Conservation (phyloP, 2,797 vertebrate species). For the Cetoscarus ocellatus region DNA sequence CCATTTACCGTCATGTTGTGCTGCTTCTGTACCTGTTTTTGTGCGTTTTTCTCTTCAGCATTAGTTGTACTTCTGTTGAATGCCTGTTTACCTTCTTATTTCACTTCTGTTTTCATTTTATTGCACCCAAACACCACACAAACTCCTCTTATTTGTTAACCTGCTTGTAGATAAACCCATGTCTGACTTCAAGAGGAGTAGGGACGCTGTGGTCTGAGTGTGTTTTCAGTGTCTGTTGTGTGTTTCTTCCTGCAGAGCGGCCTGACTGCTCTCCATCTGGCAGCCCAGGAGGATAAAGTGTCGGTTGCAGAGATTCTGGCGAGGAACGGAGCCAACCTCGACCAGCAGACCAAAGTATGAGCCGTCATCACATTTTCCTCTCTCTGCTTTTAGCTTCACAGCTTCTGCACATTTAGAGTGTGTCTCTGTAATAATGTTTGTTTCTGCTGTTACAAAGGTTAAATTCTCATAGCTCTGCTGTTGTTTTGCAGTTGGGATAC, state of each 20-base stretch:
- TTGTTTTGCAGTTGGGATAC: conserved; percentile 91
- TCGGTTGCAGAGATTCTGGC: conserved; percentile 90
- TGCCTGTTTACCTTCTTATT: too few species aligned
- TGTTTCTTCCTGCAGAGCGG: conserved; percentile 86
- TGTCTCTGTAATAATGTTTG: background rate
- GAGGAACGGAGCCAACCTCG: conserved; percentile 88
- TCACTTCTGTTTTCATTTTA: too few species aligned
- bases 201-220: background rate
- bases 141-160: too few species aligned
- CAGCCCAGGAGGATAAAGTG: conserved; percentile 97
- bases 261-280: conserved; percentile 94
- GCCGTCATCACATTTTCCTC: background rate
- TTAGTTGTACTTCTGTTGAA: too few species aligned
- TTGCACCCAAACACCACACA: too few species aligned
- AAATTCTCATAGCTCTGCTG: background rate
- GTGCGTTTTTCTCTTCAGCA: too few species aligned
- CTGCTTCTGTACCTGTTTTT: too few species aligned
- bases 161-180: too few species aligned
- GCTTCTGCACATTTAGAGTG: too few species aligned
- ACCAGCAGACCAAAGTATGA: conserved; percentile 96
- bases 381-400: background rate
- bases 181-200: too few species aligned
- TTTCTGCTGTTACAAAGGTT: background rate
- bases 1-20: too few species aligned
- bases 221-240: conserved; percentile 2